Evolutionary conservation across 1,140 invertebrate genomes (phyloP), one percentile per base, ranked within the genome.

Genomic region (Trachymyrmex septentrionalis): DNA sequence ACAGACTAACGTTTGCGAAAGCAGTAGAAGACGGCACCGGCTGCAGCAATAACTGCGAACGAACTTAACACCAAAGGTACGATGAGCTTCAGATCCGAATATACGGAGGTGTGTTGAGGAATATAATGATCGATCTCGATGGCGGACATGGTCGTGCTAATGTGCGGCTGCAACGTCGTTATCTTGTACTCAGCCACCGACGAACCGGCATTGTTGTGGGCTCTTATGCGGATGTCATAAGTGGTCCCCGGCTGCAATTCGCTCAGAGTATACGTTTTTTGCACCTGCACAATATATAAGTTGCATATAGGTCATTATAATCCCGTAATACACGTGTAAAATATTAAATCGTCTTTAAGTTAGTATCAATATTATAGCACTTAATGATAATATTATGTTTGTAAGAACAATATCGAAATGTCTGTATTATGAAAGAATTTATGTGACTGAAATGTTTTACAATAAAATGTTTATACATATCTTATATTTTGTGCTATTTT

Each of bases 191-290:
- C 95, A 0, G 97, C 97, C 59, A 97, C 97, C 0, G 98, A 98
- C 66, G 97, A 97, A 0, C 99, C 99, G 0, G 98, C 98, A 93
- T 99, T 98, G 94, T 99, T 99, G 94, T 98, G 97, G 0, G 98
- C 98, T 0, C 97, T 98, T 69, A 99, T 97, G 86, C 97, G 96
- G 48, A 99, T 96, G 87, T 98, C 97, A 94, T 99, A 99, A 92
- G 97, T 97, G 0, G 98, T 98, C n/a, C 97, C 98, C 0, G 98
- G 97, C 53, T 96, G 96, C 16, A 99, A 95, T 84, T 98, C 98
- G 53, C 96, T 96, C 59, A 98, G 96, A 81, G 97, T 98, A 92
- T 97, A 98, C 30, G 97, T 97, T 75, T 97, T 96, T 91, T 98
- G 95, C 69, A 95, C 91, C 95, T 95, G 86, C 55, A 90, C 30